Conservation (phyloP, 2,113 vertebrate genomes). For the Lycocorax pyrrhopterus region DNA sequence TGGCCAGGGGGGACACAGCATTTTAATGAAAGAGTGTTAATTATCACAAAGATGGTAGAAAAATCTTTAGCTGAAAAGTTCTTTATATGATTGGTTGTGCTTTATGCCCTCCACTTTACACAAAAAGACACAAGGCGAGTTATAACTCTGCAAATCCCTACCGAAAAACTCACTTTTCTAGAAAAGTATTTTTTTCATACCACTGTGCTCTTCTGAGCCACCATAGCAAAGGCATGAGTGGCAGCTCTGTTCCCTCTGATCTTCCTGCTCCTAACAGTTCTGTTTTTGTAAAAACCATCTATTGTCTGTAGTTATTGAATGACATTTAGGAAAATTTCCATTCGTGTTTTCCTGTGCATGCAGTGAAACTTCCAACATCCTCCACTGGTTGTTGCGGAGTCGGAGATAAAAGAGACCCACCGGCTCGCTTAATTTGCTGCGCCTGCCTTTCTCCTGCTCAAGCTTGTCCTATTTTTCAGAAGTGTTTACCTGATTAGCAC, state of each 20-base stretch:
- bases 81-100: background rate
- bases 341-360: background rate
- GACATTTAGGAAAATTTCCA: conserved; percentile 44
- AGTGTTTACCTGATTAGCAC: conserved; percentile 44
- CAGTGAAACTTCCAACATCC: background rate
- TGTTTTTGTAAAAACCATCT: background rate
- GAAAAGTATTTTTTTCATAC: background rate
- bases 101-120: background rate
- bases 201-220: background rate
- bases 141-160: conserved; percentile 11
- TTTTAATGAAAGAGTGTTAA: conserved; percentile 57
- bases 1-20: background rate
- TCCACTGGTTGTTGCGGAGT: background rate
- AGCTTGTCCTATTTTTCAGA: conserved; percentile 3
- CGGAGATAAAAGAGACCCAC: background rate
- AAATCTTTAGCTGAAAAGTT: background rate
- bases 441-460: conserved; percentile 30
- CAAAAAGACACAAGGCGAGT: background rate
- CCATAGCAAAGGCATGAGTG: background rate
- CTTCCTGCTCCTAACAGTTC: background rate
- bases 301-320: conserved; percentile 44
- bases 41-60: conserved; percentile 21
- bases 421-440: background rate
- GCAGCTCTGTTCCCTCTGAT: conserved; percentile 45
- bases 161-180: conserved; percentile 13